Percentiles rank a stretch among this genome's conserved stretches.
These are phyloP conservation scores for Ptychadena robeensis DNA, from an alignment of 2,797 vertebrate genomes.

Conservation along the genomic window DNA sequence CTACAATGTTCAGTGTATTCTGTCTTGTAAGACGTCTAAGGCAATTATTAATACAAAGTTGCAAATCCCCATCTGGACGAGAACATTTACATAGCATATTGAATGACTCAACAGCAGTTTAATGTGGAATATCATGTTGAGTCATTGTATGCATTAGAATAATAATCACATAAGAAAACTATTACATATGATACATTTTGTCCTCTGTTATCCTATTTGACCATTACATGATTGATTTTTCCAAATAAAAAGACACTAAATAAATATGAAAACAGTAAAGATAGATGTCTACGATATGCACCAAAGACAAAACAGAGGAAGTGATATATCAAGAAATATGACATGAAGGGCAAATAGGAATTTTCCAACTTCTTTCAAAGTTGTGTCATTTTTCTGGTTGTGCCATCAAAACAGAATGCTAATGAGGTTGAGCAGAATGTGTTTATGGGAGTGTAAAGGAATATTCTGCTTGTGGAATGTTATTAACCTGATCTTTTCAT, in stretches of 20 bases:
- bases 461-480: neutral
- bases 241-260: neutral
- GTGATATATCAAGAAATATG: constrained; percentile 11
- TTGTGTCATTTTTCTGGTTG: neutral
- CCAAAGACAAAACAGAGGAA: constrained; percentile 14
- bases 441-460: neutral
- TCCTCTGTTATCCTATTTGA: constrained; percentile 2
- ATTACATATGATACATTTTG: constrained; percentile 22
- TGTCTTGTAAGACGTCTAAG: neutral
- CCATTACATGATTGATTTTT: constrained; percentile 21
- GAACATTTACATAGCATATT: constrained; percentile 21
- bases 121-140: constrained; percentile 49
- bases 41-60: constrained; percentile 28
- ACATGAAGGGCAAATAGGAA: constrained; percentile 13
- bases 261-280: constrained; percentile 14
- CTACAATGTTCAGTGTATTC: neutral
- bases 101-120: constrained; percentile 35
- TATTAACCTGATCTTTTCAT: neutral
- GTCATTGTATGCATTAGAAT: constrained; percentile 37
- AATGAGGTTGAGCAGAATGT: neutral
- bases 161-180: constrained; percentile 29
- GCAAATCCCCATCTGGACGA: constrained; percentile 30
- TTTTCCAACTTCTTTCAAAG: neutral
- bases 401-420: neutral
- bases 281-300: constrained; percentile 16